Evolutionary conservation across 2,888 invertebrate genomes (phyloP), one percentile per base, ranked within the genome.

Genomic region (Rhagonycha fulva): DNA sequence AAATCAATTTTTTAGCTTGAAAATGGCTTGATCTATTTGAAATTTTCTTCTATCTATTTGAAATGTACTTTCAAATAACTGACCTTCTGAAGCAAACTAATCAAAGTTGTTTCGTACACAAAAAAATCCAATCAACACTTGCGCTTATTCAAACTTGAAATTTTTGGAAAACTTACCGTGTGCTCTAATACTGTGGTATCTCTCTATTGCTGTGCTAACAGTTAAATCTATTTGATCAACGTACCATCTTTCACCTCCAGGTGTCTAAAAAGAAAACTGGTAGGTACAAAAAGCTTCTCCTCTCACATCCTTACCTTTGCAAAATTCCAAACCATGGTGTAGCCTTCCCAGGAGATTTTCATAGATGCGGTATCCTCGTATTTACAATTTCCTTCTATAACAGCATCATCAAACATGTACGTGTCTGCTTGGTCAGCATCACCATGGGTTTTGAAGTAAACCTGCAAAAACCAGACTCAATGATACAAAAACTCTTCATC

Each of bases 211-310:
- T 0, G 87, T 85, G 86, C 94, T 95, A 87, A 95, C 96, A 3
- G 91, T 91, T 74, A 97, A 88, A 82, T 93, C 93, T 79, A 97
- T 91, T 82, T 91, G 92, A 81, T 93, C 93, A 1, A 95, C 93
- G 85, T 95, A 96, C 97, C 97, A 97, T 81, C 95, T 91, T 84
- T 96, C 96, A 7, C 96, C 96, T 4, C 96, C 96, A 26, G 95
- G 95, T 1, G 96, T 95, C 95, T 96, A 86, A 32, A 89, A 89
- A 71, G 74, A 70, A 74, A 63, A 62, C 19, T 2, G 19, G 14
- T 7, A 14, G 4, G 30, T 28, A 62, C 11, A 71, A 61, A n/a
- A 32, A 69, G 14, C 9, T 0, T 69, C 12, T 7, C 24, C n/a
- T 14, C 14, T 12, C 7, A 7, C 1, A 47, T 10, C 26, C 47